Evolutionary conservation across 2,797 vertebrate species (phyloP).

Genomic region (Gastrophryne carolinensis): DNA sequence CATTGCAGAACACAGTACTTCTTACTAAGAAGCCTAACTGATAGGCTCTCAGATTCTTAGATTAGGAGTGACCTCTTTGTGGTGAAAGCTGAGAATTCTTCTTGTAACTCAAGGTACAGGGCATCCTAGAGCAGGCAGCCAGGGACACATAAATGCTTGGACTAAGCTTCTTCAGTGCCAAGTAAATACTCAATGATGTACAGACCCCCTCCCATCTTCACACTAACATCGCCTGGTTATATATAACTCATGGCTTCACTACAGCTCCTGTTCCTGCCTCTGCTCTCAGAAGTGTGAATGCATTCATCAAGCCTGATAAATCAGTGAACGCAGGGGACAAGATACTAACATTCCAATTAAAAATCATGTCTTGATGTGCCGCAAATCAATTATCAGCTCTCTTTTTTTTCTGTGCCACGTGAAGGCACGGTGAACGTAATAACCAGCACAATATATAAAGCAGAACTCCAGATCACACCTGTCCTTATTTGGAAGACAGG

Average conservation of each 20-base stretch:
- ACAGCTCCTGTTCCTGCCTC: constrained; percentile 10
- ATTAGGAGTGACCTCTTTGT: constrained; percentile 36
- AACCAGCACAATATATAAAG: too few species aligned
- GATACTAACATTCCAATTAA: constrained; percentile 7
- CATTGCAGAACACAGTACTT: background rate
- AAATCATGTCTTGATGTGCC: background rate
- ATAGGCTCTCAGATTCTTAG: constrained; percentile 29
- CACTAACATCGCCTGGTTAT: background rate
- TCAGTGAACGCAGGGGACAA: background rate
- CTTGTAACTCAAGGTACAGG: constrained; percentile 23
- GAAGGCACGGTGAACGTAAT: background rate
- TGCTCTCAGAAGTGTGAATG: constrained; percentile 8
- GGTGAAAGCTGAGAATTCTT: constrained; percentile 32
- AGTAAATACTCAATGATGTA: background rate
- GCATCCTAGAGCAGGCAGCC: background rate
- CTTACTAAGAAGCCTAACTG: background rate
- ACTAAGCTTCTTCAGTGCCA: background rate
- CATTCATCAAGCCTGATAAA: constrained; percentile 28
- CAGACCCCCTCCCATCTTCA: background rate
- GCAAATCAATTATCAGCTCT: constrained; percentile 23
- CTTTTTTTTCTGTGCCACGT: background rate
- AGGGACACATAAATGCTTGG: background rate
- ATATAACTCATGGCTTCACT: background rate
- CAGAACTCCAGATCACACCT: too few species aligned
- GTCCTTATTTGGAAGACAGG: too few species aligned